Evolutionary conservation across 2,888 invertebrate genomes (phyloP).

Genomic region (Linnaemya tessellans): DNA sequence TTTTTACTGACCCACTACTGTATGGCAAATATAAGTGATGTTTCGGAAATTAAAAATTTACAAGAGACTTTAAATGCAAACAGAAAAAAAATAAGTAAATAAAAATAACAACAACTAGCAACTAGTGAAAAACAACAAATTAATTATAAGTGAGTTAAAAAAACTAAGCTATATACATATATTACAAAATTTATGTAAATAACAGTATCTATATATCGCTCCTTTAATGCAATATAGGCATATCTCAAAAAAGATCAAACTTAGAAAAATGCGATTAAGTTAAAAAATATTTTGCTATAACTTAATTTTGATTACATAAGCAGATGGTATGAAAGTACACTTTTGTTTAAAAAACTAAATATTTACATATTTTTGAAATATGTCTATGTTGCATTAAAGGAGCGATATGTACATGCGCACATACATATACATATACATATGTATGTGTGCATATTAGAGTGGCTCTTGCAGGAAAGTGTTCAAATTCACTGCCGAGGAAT

Average conservation of each 20-base stretch:
- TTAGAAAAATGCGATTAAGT: too few relatives aligned
- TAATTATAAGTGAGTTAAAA: conserved; percentile 44
- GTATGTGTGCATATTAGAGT: background rate
- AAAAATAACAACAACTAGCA: conserved; percentile 20
- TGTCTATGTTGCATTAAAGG: too few relatives aligned
- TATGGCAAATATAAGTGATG: conserved; percentile 5
- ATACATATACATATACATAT: background rate
- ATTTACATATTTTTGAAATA: too few relatives aligned
- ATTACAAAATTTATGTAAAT: background rate
- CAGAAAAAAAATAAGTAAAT: background rate
- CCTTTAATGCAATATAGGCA: background rate
- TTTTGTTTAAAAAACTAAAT: too few relatives aligned
- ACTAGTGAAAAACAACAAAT: conserved; percentile 51
- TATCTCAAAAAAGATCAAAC: background rate
- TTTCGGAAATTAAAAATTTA: conserved; percentile 20
- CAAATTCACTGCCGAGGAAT: too few relatives aligned
- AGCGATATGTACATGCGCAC: too few relatives aligned
- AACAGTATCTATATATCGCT: background rate
- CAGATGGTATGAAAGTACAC: too few relatives aligned
- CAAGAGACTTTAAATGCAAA: conserved; percentile 15
- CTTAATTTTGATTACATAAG: too few relatives aligned
- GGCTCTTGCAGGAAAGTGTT: too few relatives aligned
- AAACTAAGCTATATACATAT: background rate
- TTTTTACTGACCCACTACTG: conserved; percentile 89
- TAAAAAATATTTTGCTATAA: too few relatives aligned